Evolutionary conservation across 92 coral and sea anemone genomes (phyloP).

Genomic region (Parazoanthus swiftii): DNA sequence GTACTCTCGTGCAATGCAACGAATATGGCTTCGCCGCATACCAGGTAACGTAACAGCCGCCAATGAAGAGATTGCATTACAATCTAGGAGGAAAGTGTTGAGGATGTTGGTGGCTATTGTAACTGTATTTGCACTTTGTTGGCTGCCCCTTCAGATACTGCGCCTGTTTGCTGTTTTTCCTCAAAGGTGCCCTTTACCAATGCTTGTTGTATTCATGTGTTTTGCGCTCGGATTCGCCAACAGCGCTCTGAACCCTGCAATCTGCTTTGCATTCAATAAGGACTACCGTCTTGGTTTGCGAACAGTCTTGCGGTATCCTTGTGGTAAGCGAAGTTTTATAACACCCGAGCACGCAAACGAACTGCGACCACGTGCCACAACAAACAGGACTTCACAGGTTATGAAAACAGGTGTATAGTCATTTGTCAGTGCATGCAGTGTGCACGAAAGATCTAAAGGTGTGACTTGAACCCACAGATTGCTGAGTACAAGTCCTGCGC

Average conservation of each 20-base stretch:
- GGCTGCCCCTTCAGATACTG: constrained; percentile 42
- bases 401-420: not conserved
- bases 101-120: constrained; percentile 58
- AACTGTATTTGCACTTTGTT: constrained; percentile 52
- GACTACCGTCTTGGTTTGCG: constrained; percentile 28
- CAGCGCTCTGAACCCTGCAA: constrained; percentile 14
- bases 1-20: constrained; percentile 52
- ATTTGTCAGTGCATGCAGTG: no score
- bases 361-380: not conserved
- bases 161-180: constrained; percentile 1
- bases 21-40: constrained; percentile 65
- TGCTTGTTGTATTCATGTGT: not conserved
- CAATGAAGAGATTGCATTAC: constrained; percentile 53
- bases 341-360: not conserved
- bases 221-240: not conserved
- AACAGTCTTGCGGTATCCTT: not conserved
- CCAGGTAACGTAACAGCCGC: constrained; percentile 69
- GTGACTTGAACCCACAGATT: no score
- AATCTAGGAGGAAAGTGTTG: constrained; percentile 49
- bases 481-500: no score
- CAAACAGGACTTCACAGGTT: not conserved
- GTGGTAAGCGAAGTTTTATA: not conserved
- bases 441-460: no score
- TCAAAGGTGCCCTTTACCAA: not conserved
- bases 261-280: constrained; percentile 14